phyloP scores from a whole-genome alignment of 2,888 invertebrate species.

The Notocelia uddmanniana region DNA sequence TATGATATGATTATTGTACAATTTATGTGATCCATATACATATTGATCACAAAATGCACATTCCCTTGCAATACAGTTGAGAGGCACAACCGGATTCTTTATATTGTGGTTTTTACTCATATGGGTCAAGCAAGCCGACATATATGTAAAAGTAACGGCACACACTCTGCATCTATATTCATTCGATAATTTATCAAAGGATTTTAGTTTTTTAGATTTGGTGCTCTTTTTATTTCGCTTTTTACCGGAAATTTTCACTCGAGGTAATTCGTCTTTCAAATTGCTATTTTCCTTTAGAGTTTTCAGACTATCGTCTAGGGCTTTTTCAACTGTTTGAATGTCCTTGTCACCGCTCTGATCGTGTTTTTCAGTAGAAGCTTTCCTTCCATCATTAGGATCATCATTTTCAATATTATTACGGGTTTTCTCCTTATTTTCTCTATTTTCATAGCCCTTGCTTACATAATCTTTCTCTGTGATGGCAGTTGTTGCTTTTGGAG shows the following conservation, averaged over 20 bases:
- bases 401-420: neutral
- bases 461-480: neutral
- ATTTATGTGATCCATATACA: neutral
- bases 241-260: neutral
- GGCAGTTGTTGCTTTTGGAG: neutral
- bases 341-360: neutral
- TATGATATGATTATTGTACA: neutral
- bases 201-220: neutral
- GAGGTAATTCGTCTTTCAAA: neutral
- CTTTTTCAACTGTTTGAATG: neutral
- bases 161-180: neutral
- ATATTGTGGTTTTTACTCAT: neutral
- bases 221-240: neutral
- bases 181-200: neutral
- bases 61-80: neutral
- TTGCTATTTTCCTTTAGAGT: neutral
- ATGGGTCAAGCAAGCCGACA: neutral
- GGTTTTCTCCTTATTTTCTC: neutral
- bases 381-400: neutral
- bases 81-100: neutral
- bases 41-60: neutral
- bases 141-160: neutral
- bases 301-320: neutral
- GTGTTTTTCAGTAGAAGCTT: neutral
- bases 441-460: neutral